These are phyloP conservation scores for Hylomyscus alleni DNA, from an alignment of 2,797 vertebrate genomes.

Conservation along the genomic window DNA sequence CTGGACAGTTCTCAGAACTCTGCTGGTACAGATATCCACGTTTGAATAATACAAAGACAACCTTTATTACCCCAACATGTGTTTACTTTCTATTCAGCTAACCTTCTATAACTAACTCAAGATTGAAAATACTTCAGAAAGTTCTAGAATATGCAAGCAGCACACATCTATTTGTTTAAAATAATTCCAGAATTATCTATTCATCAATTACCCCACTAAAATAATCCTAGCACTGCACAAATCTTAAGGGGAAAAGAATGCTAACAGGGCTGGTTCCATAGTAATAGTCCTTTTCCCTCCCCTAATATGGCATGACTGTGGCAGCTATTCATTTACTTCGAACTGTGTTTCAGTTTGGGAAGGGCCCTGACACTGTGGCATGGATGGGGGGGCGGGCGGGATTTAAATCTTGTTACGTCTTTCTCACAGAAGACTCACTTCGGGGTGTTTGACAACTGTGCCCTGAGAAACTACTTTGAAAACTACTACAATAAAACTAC, in stretches of 20 bases:
- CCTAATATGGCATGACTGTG: not conserved
- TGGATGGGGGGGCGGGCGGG: too few relatives aligned
- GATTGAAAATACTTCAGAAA: not conserved
- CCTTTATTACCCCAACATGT: too few relatives aligned
- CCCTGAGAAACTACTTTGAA: constrained; percentile 60
- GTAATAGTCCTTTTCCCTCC: not conserved
- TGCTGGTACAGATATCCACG: too few relatives aligned
- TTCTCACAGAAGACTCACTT: constrained; percentile 33
- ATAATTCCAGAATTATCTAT: constrained; percentile 10
- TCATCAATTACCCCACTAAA: not conserved
- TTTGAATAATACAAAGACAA: too few relatives aligned
- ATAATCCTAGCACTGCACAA: not conserved
- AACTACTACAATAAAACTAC: too few relatives aligned
- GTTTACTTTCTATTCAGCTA: not conserved
- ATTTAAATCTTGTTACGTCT: constrained; percentile 15
- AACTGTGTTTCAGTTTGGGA: not conserved
- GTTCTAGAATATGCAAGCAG: constrained; percentile 29
- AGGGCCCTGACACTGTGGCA: not conserved
- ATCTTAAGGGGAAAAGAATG: not conserved
- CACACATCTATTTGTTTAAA: not conserved
- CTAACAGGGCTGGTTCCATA: not conserved
- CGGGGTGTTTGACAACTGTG: constrained; percentile 22
- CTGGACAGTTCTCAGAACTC: too few relatives aligned
- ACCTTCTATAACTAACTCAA: not conserved
- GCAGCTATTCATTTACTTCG: not conserved